phyloP scores from a whole-genome alignment of 2,797 vertebrate species.

The Coranthus polyacanthus region DNA sequence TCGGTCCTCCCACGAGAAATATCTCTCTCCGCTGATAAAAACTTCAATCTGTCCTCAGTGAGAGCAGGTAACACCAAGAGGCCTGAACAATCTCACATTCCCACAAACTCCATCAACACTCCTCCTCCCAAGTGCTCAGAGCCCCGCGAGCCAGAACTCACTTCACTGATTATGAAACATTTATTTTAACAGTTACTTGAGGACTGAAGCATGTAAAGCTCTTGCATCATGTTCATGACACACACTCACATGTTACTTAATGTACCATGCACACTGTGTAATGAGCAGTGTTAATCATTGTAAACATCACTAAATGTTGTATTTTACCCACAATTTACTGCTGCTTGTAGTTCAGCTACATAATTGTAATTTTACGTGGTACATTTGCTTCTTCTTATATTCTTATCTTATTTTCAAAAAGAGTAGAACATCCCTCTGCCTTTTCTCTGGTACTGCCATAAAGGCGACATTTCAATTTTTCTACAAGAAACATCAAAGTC shows the following conservation, averaged over 20 bases:
- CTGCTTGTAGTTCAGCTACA: background rate
- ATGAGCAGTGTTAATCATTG: slow-evolving; percentile 1
- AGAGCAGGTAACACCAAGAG: slow-evolving; percentile 33
- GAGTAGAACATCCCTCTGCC: too few relatives aligned
- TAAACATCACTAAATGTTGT: background rate
- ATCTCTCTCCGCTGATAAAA: slow-evolving; percentile 35
- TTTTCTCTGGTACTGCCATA: too few relatives aligned
- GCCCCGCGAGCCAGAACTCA: slow-evolving; percentile 5
- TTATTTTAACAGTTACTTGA: background rate
- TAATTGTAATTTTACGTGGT: too few relatives aligned
- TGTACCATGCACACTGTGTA: background rate
- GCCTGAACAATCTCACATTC: slow-evolving; percentile 27
- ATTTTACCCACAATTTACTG: background rate
- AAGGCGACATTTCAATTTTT: too few relatives aligned
- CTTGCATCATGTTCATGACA: background rate
- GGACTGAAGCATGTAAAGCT: background rate
- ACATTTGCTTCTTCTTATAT: background rate
- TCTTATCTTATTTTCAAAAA: too few relatives aligned
- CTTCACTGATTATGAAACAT: slow-evolving; percentile 13
- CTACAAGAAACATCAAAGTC: too few relatives aligned
- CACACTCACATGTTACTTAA: slow-evolving; percentile 1
- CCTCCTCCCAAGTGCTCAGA: background rate
- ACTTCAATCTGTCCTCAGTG: slow-evolving; percentile 20
- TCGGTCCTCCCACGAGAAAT: slow-evolving; percentile 23
- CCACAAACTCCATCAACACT: slow-evolving; percentile 21